phyloP scores from a whole-genome alignment of 2,797 vertebrate genomes.

The Manis crassicaudata region DNA sequence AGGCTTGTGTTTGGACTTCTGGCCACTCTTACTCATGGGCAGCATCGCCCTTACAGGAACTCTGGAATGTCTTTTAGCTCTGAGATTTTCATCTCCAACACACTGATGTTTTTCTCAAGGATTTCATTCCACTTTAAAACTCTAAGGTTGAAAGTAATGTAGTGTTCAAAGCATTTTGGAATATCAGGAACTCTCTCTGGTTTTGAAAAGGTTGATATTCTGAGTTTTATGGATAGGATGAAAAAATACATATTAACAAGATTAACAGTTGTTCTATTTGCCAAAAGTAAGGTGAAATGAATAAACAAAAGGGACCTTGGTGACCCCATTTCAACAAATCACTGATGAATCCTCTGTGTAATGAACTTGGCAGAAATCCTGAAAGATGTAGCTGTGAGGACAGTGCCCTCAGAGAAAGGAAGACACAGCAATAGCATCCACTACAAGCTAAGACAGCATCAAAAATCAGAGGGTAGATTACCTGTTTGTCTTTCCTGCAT shows the following conservation, averaged over 20 bases:
- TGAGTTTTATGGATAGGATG: neutral
- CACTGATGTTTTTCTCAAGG: neutral
- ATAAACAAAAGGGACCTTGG: neutral
- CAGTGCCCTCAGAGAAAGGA: neutral
- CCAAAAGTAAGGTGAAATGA: neutral
- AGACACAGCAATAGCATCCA: neutral
- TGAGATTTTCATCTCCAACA: neutral
- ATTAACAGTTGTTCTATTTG: conserved; percentile 2
- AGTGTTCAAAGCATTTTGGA: neutral
- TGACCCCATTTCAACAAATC: neutral
- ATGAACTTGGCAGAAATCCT: conserved; percentile 46
- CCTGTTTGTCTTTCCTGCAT: neutral
- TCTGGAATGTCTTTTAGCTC: neutral
- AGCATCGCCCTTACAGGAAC: neutral
- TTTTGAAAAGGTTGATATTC: neutral
- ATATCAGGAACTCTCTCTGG: neutral
- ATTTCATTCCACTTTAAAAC: neutral
- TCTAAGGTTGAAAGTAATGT: neutral
- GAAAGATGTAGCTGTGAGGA: neutral
- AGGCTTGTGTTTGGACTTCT: neutral
- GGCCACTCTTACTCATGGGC: neutral
- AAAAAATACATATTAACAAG: neutral
- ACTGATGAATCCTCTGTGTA: conserved; percentile 37
- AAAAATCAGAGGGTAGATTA: neutral
- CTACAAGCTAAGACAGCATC: neutral